Conservation (phyloP, 1,140 invertebrate genomes). For the Leptinotarsa texana region DNA sequence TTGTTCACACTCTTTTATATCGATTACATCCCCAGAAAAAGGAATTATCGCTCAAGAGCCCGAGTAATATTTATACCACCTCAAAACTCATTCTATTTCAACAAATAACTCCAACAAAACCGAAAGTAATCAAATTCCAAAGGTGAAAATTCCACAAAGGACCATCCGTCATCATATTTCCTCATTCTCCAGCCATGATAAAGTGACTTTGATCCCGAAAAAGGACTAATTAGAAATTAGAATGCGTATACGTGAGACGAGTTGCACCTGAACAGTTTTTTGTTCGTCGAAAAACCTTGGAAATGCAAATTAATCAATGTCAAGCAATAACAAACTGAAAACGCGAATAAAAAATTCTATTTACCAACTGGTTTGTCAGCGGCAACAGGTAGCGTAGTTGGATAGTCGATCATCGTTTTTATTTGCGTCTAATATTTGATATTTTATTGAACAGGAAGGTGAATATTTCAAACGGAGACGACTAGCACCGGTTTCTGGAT, state of each 20-base stretch:
- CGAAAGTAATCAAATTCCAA: no score
- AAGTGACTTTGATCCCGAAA: background rate
- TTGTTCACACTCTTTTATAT: no score
- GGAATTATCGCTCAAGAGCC: no score
- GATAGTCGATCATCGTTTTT: background rate
- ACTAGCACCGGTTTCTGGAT: no score
- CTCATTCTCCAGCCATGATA: background rate
- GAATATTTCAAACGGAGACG: no score
- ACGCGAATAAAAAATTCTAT: slow-evolving; percentile 4
- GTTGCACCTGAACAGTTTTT: slow-evolving; percentile 4
- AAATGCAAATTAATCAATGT: slow-evolving; percentile 6
- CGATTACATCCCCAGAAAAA: no score
- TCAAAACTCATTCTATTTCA: no score
- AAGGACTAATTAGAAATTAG: background rate
- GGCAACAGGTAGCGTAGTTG: background rate
- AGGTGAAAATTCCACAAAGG: background rate
- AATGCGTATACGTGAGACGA: slow-evolving; percentile 1
- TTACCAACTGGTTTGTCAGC: background rate
- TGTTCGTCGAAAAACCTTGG: slow-evolving; percentile 5
- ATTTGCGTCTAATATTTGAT: background rate
- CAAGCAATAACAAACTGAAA: slow-evolving; percentile 6
- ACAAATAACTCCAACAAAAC: no score
- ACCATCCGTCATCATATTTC: background rate
- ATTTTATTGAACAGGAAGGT: no score
- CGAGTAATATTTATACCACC: no score